phyloP scores from a whole-genome alignment of 2,113 vertebrate genomes.

The Notarius lentiginosus region DNA sequence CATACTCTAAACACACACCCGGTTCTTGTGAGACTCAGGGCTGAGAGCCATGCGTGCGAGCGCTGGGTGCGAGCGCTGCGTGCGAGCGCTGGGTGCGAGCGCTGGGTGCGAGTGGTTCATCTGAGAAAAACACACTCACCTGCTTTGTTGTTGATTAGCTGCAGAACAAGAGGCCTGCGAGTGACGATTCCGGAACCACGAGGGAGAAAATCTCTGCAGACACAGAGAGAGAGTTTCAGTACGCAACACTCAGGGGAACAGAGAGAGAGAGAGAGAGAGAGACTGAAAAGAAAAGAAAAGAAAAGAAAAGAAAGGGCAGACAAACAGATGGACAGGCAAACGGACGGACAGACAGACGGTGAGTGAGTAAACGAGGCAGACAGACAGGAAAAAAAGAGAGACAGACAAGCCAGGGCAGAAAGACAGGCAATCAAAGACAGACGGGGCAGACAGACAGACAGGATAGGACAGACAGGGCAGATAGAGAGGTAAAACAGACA shows the following conservation, averaged over 20 bases:
- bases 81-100: not conserved
- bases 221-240: slow-evolving; percentile 1
- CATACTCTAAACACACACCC: slow-evolving; percentile 81
- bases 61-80: not conserved
- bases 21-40: not conserved
- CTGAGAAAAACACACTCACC: slow-evolving; percentile 67
- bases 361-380: not conserved
- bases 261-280: not conserved
- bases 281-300: not conserved
- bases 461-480: not conserved
- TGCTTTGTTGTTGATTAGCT: slow-evolving; percentile 95
- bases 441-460: not conserved
- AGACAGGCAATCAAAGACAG: not conserved
- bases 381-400: not conserved
- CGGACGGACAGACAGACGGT: not conserved
- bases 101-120: not conserved
- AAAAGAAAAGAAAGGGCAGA: not conserved
- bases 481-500: not conserved
- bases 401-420: not conserved
- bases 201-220: slow-evolving; percentile 91
- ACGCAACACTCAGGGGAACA: not conserved
- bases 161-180: slow-evolving; percentile 91
- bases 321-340: not conserved
- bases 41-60: too few species aligned
- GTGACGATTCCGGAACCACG: slow-evolving; percentile 96